phyloP scores from a whole-genome alignment of 2,113 vertebrate genomes.

The Chionodraco myersi region DNA sequence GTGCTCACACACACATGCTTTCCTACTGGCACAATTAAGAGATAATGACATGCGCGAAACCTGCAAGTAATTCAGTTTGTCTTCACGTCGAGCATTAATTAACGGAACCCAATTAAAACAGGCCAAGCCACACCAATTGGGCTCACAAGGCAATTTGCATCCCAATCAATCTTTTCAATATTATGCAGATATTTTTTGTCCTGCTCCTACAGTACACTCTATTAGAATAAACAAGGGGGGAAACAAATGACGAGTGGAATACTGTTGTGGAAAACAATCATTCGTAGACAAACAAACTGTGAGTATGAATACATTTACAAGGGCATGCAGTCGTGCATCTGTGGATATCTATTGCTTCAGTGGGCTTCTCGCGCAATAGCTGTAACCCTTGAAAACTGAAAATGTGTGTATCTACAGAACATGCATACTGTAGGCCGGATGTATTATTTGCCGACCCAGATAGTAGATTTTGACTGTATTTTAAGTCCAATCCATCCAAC shows the following conservation, averaged over 20 bases:
- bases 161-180: conserved; percentile 77
- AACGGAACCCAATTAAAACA: conserved; percentile 82
- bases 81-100: conserved; percentile 78
- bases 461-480: conserved; percentile 18
- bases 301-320: conserved; percentile 59
- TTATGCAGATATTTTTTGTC: conserved; percentile 59
- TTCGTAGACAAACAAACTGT: conserved; percentile 59
- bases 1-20: background rate
- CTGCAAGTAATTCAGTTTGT: conserved; percentile 79
- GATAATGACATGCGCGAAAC: conserved; percentile 78
- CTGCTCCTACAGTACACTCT: conserved; percentile 31
- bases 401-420: background rate
- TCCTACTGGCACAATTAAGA: conserved; percentile 67
- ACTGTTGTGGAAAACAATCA: conserved; percentile 60
- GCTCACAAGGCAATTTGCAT: conserved; percentile 78
- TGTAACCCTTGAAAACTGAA: conserved; percentile 32
- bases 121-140: conserved; percentile 73
- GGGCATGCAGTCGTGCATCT: conserved; percentile 35
- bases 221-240: conserved; percentile 71
- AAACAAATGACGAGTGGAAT: conserved; percentile 66
- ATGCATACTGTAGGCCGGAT: too few species aligned
- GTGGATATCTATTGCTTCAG: conserved; percentile 41
- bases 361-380: conserved; percentile 15
- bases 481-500: conserved; percentile 28
- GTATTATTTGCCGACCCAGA: too few species aligned